Evolutionary conservation across 1,140 invertebrate species (phyloP), one percentile per base, ranked within the genome.

Genomic region (Drosophila pandora): DNA sequence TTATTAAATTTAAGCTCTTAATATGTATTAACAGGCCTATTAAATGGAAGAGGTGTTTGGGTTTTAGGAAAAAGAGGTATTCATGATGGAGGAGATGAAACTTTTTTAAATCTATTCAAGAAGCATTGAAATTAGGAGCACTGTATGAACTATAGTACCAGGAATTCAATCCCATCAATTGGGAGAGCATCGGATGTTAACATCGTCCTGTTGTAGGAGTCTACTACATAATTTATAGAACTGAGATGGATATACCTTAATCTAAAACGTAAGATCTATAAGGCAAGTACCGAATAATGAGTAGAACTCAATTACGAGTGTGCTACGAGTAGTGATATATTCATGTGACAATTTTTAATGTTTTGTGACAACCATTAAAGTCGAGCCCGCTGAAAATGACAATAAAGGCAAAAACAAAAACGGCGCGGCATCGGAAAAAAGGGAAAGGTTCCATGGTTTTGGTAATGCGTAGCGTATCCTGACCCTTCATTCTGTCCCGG

Each of bases 271-370:
- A 4, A 1, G 25, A 21, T 30, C 17, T 49, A 57, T 48, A 37
- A 57, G 39, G n/a, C 43, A 69, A 49, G 68, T 50, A 70, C 71
- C 70, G 73, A 54, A 75, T 56, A 72, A 58, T 76, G 68, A 72
- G 75, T 79, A 77, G 64, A 88, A 79, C 78, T 83, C 67, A 88
- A 89, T 88, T 88, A 67, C 34, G 60, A 47, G 43, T 32, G 58
- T 60, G 71, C 50, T 68, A 59, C 67, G 60, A 28, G 25, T 6
- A 8, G 39, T 63, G 48, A 70, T 58, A 55, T 78, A 75, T 73
- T 75, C 78, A 81, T 87, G 81, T 82, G 79, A 79, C 79, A 87
- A 87, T 87, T 79, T 87, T 82, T 82, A 82, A 74, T 88, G 83
- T 87, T 76, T 68, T 50, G 52, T 79, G 83, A 88, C 79, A 87